These are phyloP conservation scores for Conger conger DNA, from an alignment of 2,113 vertebrate species.

Conservation along the genomic window DNA sequence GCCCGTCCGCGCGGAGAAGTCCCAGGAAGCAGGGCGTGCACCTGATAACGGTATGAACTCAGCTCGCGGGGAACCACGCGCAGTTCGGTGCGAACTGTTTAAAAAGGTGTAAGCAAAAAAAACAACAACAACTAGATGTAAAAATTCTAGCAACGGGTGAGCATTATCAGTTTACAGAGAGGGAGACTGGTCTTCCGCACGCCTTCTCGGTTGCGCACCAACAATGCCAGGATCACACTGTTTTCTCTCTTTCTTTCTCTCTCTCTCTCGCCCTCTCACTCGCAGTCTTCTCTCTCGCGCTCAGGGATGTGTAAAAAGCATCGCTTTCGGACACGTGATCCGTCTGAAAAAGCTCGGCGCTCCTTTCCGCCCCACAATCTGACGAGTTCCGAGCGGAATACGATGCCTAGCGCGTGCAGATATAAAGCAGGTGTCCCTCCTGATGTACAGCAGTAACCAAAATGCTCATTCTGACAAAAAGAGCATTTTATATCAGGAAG, in stretches of 20 bases:
- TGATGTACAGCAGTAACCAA: neutral
- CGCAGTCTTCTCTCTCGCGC: too few species aligned
- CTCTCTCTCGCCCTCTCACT: too few species aligned
- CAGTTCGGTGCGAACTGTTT: neutral
- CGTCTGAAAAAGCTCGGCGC: neutral
- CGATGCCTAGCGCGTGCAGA: neutral
- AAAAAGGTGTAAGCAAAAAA: neutral
- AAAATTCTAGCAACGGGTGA: neutral
- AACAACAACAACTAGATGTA: neutral
- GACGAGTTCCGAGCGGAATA: neutral
- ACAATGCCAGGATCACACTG: neutral
- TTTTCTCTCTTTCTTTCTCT: neutral
- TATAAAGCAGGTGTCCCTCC: neutral
- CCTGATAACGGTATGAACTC: conserved; percentile 3
- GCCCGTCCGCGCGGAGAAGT: neutral
- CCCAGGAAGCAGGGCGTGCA: neutral
- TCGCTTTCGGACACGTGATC: conserved; percentile 1
- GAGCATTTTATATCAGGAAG: neutral
- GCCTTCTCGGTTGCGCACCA: neutral
- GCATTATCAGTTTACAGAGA: neutral
- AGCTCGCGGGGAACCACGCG: neutral
- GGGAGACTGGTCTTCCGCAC: neutral
- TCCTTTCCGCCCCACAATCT: neutral
- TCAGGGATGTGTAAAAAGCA: conserved; percentile 2
- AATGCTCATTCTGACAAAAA: neutral